Conservation (phyloP, 1,140 invertebrate genomes). For the Platyscapa corneri region DNA sequence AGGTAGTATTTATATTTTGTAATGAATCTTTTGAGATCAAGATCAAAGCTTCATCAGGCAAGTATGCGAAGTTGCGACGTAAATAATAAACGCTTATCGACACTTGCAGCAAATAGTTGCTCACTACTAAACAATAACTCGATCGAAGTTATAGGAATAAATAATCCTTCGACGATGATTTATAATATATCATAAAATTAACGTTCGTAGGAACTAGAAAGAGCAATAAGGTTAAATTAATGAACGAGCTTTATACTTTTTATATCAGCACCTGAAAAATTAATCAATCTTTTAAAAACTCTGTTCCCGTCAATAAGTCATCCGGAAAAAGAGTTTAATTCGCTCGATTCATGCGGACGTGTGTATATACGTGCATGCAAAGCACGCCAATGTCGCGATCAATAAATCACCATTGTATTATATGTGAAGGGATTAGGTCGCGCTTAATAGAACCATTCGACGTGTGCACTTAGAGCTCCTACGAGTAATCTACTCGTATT, state of each 20-base stretch:
- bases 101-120: too few species aligned
- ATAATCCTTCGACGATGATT: too few species aligned
- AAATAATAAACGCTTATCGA: too few species aligned
- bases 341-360: background rate
- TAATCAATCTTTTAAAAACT: background rate
- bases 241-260: background rate
- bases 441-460: background rate
- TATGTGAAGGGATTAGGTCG: conserved; percentile 24
- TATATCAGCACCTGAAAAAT: background rate
- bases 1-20: too few species aligned
- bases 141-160: too few species aligned
- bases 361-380: background rate
- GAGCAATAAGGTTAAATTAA: too few species aligned
- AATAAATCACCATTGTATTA: conserved; percentile 42
- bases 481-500: conserved; percentile 64
- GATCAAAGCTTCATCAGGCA: too few species aligned
- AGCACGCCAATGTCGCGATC: conserved; percentile 4
- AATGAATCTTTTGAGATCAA: too few species aligned
- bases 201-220: too few species aligned
- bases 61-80: too few species aligned
- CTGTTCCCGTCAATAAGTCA: background rate
- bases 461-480: conserved; percentile 64
- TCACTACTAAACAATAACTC: too few species aligned
- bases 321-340: background rate
- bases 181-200: too few species aligned